These are phyloP conservation scores for Aplysina aerophoba DNA, from an alignment of 37 sponge, comb jelly and placozoan species.

Conservation along the genomic window DNA sequence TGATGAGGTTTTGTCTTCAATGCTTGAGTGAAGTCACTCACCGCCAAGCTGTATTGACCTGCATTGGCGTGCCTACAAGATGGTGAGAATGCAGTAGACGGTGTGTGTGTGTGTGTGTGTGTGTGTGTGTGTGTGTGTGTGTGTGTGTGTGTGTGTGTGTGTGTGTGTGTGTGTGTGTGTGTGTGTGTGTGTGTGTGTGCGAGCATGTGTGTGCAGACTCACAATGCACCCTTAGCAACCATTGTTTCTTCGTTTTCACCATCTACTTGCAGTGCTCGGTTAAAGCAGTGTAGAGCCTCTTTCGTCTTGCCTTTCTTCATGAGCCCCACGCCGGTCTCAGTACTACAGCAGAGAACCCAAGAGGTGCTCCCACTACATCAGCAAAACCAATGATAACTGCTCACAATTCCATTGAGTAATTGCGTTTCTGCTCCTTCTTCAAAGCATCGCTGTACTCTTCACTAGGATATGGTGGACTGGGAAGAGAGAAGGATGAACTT, in stretches of 20 bases:
- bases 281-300: slow-evolving; percentile 58
- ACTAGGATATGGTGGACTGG: slow-evolving; percentile 41
- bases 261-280: slow-evolving; percentile 82
- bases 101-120: slow-evolving; percentile 33
- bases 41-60: slow-evolving; percentile 44
- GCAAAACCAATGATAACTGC: neutral
- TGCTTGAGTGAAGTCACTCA: slow-evolving; percentile 68
- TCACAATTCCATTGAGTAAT: slow-evolving; percentile 83
- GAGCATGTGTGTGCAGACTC: neutral
- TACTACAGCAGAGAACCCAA: slow-evolving; percentile 35
- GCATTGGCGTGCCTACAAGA: slow-evolving; percentile 66
- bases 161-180: neutral
- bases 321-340: slow-evolving; percentile 66
- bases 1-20: slow-evolving; percentile 59
- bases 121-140: neutral
- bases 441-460: slow-evolving; percentile 56
- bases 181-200: neutral
- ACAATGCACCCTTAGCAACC: slow-evolving; percentile 88
- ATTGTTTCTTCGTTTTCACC: slow-evolving; percentile 74
- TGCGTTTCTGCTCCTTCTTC: slow-evolving; percentile 59
- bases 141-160: neutral
- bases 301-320: slow-evolving; percentile 61
- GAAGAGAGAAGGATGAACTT: too few species aligned
- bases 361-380: neutral
- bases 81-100: neutral